Evolutionary conservation across 2,113 vertebrate species (phyloP).

Genomic region (Podiceps cristatus): DNA sequence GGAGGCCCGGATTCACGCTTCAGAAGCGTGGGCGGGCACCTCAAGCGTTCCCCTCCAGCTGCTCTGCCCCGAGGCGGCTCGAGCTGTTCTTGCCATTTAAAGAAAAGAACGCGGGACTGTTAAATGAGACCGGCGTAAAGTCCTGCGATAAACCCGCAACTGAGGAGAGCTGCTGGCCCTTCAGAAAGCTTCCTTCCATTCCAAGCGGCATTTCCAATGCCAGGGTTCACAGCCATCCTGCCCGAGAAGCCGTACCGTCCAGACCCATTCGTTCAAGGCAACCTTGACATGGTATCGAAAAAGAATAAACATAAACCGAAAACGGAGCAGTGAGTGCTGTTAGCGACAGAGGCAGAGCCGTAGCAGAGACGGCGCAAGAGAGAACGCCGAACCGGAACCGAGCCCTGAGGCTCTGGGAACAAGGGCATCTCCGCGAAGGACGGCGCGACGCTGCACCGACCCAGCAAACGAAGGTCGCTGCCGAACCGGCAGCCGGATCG

Average conservation of each 20-base stretch:
- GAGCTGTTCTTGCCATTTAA: not conserved
- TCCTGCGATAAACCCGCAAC: not conserved
- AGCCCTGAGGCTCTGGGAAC: not conserved
- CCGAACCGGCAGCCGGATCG: rapidly evolving
- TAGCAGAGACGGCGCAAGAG: not conserved
- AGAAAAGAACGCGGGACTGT: not conserved
- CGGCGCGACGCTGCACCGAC: rapidly evolving
- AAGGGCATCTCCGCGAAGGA: rapidly evolving
- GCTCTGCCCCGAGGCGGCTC: rapidly evolving
- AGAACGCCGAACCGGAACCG: not conserved
- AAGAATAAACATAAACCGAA: not conserved
- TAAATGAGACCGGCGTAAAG: rapidly evolving
- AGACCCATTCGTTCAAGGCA: not conserved
- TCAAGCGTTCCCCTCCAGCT: rapidly evolving
- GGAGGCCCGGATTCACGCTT: rapidly evolving
- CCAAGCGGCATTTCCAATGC: not conserved
- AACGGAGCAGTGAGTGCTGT: rapidly evolving
- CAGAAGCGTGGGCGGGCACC: rapidly evolving
- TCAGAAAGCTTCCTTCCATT: not conserved
- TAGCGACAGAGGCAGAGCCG: rapidly evolving
- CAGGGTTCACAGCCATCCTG: not conserved
- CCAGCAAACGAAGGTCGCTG: not conserved
- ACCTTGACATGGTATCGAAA: not conserved
- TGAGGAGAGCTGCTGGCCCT: not conserved
- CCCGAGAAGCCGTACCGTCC: not conserved